These are phyloP conservation scores for Xenopus laevis DNA, from an alignment of 2,113 vertebrate genomes.

Conservation along the genomic window DNA sequence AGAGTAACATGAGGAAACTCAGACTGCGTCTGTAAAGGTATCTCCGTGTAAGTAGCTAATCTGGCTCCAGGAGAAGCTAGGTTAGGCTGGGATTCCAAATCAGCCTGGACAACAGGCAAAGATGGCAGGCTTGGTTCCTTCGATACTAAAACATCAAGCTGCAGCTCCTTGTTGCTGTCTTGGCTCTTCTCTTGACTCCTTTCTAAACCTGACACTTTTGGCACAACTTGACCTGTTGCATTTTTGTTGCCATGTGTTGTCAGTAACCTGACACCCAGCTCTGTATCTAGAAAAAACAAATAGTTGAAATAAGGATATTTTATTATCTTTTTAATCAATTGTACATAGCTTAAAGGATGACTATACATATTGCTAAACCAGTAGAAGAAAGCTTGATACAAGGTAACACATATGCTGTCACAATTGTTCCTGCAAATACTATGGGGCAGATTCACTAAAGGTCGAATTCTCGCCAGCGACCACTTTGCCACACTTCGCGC, in stretches of 20 bases:
- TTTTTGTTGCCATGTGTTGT: slow-evolving; percentile 83
- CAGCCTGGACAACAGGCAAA: slow-evolving; percentile 52
- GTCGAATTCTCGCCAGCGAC: too few relatives aligned
- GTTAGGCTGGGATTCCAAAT: slow-evolving; percentile 52
- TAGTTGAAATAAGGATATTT: too few relatives aligned
- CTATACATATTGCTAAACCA: not conserved
- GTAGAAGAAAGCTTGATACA: too few relatives aligned
- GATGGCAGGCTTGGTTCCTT: slow-evolving; percentile 66
- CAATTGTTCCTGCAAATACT: not conserved
- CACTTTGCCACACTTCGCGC: too few relatives aligned
- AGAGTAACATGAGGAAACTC: slow-evolving; percentile 63
- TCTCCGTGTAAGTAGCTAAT: slow-evolving; percentile 49
- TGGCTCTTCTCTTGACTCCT: slow-evolving; percentile 94
- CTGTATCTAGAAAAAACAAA: slow-evolving; percentile 69
- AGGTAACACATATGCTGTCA: too few relatives aligned
- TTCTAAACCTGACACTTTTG: slow-evolving; percentile 95
- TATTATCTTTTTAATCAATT: not conserved
- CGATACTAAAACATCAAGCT: slow-evolving; percentile 68
- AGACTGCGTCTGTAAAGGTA: slow-evolving; percentile 53
- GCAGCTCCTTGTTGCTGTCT: slow-evolving; percentile 76
- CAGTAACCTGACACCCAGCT: slow-evolving; percentile 71
- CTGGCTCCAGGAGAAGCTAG: slow-evolving; percentile 57
- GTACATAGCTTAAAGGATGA: not conserved
- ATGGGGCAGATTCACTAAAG: too few relatives aligned
- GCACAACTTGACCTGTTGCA: slow-evolving; percentile 75